Evolutionary conservation across 2,113 vertebrate species (phyloP).

Genomic region (Neolamprologus caudopunctatus): DNA sequence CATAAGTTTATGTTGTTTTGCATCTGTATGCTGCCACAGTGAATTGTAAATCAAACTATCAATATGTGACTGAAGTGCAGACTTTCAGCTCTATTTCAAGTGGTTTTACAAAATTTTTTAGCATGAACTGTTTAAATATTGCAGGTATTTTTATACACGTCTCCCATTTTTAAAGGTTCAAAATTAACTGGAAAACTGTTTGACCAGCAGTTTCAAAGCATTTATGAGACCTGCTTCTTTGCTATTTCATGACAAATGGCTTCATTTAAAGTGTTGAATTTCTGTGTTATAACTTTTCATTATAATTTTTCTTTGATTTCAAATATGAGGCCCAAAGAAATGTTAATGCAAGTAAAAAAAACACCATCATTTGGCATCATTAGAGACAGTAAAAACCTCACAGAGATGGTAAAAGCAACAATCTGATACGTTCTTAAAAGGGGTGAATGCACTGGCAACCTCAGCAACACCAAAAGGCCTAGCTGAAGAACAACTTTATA

Average conservation of each 20-base stretch:
- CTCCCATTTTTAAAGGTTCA: neutral
- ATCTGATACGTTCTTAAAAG: neutral
- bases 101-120: neutral
- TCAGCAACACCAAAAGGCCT: neutral
- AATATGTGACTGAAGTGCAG: neutral
- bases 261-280: neutral
- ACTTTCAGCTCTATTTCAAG: neutral
- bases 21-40: neutral
- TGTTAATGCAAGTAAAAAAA: neutral
- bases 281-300: neutral
- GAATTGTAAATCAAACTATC: neutral
- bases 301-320: neutral
- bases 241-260: neutral
- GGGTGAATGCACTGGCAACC: neutral
- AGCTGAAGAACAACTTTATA: neutral
- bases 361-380: neutral
- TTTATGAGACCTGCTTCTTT: neutral
- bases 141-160: neutral
- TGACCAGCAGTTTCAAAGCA: neutral
- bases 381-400: neutral
- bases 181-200: neutral
- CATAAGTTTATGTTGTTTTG: neutral
- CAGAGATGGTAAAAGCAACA: neutral
- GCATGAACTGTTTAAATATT: neutral
- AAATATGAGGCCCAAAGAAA: neutral